phyloP scores from a whole-genome alignment of 64 coral and sea anemone genomes.

The Montipora efflorescens region DNA sequence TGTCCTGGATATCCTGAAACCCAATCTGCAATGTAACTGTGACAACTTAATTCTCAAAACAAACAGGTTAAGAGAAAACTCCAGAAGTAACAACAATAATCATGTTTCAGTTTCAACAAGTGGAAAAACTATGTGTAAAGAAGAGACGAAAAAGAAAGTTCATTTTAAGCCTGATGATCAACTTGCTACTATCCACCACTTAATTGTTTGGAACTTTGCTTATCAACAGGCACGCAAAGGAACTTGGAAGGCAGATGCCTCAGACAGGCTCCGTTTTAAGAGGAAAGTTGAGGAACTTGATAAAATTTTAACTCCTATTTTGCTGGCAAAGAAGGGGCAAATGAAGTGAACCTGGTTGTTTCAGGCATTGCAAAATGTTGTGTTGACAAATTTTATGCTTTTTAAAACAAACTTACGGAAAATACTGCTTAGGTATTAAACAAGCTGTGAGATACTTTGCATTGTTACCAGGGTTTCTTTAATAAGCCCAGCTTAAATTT shows the following conservation, averaged over 20 bases:
- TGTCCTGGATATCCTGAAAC: constrained; percentile 11
- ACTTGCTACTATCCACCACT: constrained; percentile 29
- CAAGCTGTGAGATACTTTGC: too few relatives aligned
- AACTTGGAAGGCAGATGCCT: constrained; percentile 35
- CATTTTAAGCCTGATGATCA: constrained; percentile 50
- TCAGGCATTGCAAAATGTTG: too few relatives aligned
- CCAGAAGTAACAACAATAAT: background rate
- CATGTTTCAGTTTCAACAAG: background rate
- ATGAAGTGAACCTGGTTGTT: background rate
- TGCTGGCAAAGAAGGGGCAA: constrained; percentile 20
- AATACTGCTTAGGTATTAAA: too few relatives aligned
- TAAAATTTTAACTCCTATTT: constrained; percentile 62
- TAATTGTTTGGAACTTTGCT: constrained; percentile 65
- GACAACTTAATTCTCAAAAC: background rate
- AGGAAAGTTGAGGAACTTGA: constrained; percentile 42
- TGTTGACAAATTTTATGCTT: too few relatives aligned
- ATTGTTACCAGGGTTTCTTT: too few relatives aligned
- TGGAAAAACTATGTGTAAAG: background rate
- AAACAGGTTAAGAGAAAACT: background rate
- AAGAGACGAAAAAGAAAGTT: constrained; percentile 41
- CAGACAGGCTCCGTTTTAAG: constrained; percentile 60
- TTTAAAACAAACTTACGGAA: too few relatives aligned
- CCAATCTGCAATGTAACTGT: background rate
- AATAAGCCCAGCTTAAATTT: too few relatives aligned
- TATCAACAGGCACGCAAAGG: constrained; percentile 63